Evolutionary conservation across 1,140 invertebrate genomes (phyloP).

Genomic region (Apis florea): DNA sequence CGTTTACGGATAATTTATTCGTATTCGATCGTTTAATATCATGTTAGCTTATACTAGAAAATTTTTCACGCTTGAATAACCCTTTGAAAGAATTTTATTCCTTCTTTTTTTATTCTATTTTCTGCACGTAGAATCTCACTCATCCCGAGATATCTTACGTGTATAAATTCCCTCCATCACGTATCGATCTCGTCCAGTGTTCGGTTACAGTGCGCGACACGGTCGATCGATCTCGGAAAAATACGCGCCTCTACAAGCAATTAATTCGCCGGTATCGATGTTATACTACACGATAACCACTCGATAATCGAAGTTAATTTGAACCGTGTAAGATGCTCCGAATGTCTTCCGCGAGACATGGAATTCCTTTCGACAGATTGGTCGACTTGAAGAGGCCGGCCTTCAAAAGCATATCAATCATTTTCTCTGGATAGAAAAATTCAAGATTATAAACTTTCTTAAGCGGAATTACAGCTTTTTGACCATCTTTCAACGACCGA

Average conservation of each 20-base stretch:
- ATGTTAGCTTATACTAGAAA: too few species aligned
- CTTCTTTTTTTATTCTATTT: too few species aligned
- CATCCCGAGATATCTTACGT: too few species aligned
- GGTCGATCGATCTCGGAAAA: neutral
- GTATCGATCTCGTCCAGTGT: conserved; percentile 2
- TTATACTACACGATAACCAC: neutral
- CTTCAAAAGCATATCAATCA: neutral
- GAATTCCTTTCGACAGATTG: conserved; percentile 12
- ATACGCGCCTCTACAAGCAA: conserved; percentile 1
- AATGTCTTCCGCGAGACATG: neutral
- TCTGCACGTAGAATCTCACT: too few species aligned
- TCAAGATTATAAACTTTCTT: conserved; percentile 2
- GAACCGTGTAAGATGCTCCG: neutral
- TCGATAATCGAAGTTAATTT: neutral
- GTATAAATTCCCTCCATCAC: neutral
- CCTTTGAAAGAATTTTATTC: too few species aligned
- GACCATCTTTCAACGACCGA: conserved; percentile 2
- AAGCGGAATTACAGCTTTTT: conserved; percentile 14
- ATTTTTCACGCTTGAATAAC: too few species aligned
- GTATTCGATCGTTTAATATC: too few species aligned
- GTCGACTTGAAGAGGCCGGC: neutral
- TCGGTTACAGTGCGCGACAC: neutral
- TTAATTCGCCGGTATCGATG: conserved; percentile 6
- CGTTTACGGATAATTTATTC: too few species aligned
- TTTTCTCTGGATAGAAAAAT: neutral